phyloP scores from a whole-genome alignment of 2,888 invertebrate species.

The Lordiphosa fenestrarum region DNA sequence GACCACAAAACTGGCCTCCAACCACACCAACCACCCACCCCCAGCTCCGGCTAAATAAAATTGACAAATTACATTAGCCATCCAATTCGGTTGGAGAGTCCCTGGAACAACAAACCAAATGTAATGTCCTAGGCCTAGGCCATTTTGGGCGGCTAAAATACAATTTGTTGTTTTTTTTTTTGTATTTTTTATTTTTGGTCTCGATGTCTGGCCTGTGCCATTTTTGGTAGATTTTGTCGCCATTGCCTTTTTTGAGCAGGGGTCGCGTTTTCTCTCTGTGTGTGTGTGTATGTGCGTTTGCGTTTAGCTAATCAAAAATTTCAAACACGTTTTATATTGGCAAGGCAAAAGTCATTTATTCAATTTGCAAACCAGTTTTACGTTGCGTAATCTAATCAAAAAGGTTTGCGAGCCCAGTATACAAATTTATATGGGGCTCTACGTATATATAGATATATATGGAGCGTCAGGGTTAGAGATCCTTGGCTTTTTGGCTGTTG shows the following conservation, averaged over 20 bases:
- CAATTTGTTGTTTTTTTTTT: not conserved
- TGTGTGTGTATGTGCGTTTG: constrained; percentile 27
- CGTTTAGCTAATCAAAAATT: constrained; percentile 60
- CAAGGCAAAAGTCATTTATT: constrained; percentile 74
- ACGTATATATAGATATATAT: constrained; percentile 3
- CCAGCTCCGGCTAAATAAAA: constrained; percentile 43
- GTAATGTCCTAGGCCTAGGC: constrained; percentile 10
- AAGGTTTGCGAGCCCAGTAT: constrained; percentile 47
- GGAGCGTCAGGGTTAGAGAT: constrained; percentile 23
- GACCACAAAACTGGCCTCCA: constrained; percentile 42
- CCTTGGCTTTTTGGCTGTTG: constrained; percentile 36
- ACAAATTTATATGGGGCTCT: constrained; percentile 43
- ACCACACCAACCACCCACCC: constrained; percentile 2
- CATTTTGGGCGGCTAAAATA: constrained; percentile 12
- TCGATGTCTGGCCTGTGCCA: constrained; percentile 23
- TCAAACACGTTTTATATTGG: constrained; percentile 74
- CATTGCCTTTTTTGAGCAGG: constrained; percentile 18
- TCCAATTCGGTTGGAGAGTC: constrained; percentile 25
- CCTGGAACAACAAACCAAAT: constrained; percentile 16
- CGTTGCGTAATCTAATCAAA: constrained; percentile 73
- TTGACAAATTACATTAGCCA: constrained; percentile 67
- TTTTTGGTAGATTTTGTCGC: constrained; percentile 35
- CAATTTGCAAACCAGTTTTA: constrained; percentile 73
- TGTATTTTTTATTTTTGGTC: constrained; percentile 2
- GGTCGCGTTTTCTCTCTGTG: constrained; percentile 24